Evolutionary conservation across 2,113 vertebrate species (phyloP).

Genomic region (Colaptes auratus): DNA sequence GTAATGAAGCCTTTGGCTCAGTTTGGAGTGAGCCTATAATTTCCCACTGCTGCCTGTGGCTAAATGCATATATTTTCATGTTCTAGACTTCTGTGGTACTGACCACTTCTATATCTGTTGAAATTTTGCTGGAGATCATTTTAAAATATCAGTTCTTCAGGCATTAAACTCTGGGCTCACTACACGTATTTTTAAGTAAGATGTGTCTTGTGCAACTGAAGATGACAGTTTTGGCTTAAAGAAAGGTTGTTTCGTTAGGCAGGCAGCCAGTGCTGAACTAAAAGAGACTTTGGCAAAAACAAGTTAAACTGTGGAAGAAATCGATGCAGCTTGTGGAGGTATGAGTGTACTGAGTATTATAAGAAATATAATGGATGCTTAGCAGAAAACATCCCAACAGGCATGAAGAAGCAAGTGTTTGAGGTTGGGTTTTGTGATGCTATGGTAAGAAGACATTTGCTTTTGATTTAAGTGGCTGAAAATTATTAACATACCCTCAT

Average conservation of each 20-base stretch:
- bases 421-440: slow-evolving; percentile 11
- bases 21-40: not conserved
- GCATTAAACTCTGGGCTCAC: not conserved
- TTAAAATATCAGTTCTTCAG: not conserved
- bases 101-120: not conserved
- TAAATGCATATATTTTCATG: not conserved
- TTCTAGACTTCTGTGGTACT: not conserved
- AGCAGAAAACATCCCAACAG: slow-evolving; percentile 29
- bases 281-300: slow-evolving; percentile 67
- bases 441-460: slow-evolving; percentile 48
- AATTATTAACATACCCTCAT: slow-evolving; percentile 31
- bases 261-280: slow-evolving; percentile 38
- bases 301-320: slow-evolving; percentile 50
- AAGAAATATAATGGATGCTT: slow-evolving; percentile 22
- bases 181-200: slow-evolving; percentile 10
- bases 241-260: slow-evolving; percentile 55
- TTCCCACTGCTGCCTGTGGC: not conserved
- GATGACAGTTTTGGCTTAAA: slow-evolving; percentile 42
- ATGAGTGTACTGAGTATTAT: not conserved
- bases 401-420: slow-evolving; percentile 24
- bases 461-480: slow-evolving; percentile 62
- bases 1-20: not conserved
- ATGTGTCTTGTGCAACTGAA: slow-evolving; percentile 29
- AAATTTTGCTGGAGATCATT: not conserved
- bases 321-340: not conserved